A percentile compares a stretch with the other conserved stretches of the same genome.
Evolutionary conservation across 1,140 invertebrate species (phyloP).

Genomic region (Bombus consobrinus): DNA sequence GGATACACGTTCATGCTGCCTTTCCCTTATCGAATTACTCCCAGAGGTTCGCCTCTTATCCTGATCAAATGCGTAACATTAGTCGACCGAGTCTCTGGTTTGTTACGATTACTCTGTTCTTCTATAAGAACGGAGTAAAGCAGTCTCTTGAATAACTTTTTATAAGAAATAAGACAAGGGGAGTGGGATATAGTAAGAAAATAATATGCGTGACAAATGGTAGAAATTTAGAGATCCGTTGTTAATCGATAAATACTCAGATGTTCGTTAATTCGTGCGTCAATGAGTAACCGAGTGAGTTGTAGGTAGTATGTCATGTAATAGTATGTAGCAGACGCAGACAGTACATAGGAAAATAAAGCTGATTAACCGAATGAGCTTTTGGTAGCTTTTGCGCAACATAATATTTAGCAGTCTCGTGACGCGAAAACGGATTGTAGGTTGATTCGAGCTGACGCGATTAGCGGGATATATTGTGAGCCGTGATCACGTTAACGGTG

Average conservation of each 20-base stretch:
- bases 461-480: constrained; percentile 40
- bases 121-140: too few species aligned
- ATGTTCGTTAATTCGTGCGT: background rate
- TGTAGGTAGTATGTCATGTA: too few species aligned
- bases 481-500: constrained; percentile 26
- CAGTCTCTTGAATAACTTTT: background rate
- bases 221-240: background rate
- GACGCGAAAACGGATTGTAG: constrained; percentile 23
- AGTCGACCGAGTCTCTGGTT: background rate
- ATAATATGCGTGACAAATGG: background rate
- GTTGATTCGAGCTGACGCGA: constrained; percentile 45
- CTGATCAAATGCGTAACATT: constrained; percentile 52
- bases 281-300: background rate
- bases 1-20: constrained; percentile 36
- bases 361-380: constrained; percentile 44
- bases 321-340: background rate
- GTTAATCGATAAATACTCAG: constrained; percentile 6
- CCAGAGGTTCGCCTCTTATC: constrained; percentile 46
- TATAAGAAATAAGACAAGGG: background rate
- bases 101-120: background rate
- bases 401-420: constrained; percentile 49
- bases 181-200: fast-evolving
- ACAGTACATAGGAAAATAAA: constrained; percentile 33
- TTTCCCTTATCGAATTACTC: constrained; percentile 44
- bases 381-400: constrained; percentile 19